Percentiles rank a stretch among this genome's conserved stretches.
phyloP scores from a whole-genome alignment of 2,113 vertebrate species.

The Geococcyx californianus region DNA sequence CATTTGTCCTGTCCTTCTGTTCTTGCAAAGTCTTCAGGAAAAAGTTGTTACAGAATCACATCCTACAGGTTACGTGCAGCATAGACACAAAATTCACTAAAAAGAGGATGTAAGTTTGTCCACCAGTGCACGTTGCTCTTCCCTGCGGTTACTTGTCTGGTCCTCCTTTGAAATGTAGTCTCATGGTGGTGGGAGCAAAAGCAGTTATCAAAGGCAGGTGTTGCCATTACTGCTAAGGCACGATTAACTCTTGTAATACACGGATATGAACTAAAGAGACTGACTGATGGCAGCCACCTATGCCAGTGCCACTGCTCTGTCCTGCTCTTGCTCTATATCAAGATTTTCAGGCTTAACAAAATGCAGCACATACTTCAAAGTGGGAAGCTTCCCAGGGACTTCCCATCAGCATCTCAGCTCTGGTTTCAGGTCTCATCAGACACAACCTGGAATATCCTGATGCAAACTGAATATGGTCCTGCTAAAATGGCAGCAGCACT shows the following conservation, averaged over 20 bases:
- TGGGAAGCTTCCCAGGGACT: background rate
- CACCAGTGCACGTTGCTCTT: background rate
- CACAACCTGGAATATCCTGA: background rate
- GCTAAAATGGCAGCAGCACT: background rate
- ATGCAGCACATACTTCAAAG: background rate
- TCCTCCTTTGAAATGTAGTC: background rate
- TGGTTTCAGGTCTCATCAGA: background rate
- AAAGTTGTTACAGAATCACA: background rate
- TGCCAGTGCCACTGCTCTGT: fast-evolving
- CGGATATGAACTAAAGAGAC: background rate
- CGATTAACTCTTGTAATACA: background rate
- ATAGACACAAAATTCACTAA: background rate
- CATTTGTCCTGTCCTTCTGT: background rate
- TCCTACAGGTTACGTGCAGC: background rate
- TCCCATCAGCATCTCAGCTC: background rate
- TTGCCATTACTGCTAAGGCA: background rate
- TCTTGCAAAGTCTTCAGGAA: background rate
- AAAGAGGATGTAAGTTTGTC: background rate
- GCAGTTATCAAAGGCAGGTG: background rate
- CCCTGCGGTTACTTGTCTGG: background rate
- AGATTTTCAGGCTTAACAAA: background rate
- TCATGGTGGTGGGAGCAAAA: background rate
- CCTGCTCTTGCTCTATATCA: background rate
- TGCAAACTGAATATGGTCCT: background rate
- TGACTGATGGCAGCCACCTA: background rate